Evolutionary conservation across 2,888 invertebrate species (phyloP), one percentile per base, ranked within the genome.

Genomic region (Griposia aprilina): DNA sequence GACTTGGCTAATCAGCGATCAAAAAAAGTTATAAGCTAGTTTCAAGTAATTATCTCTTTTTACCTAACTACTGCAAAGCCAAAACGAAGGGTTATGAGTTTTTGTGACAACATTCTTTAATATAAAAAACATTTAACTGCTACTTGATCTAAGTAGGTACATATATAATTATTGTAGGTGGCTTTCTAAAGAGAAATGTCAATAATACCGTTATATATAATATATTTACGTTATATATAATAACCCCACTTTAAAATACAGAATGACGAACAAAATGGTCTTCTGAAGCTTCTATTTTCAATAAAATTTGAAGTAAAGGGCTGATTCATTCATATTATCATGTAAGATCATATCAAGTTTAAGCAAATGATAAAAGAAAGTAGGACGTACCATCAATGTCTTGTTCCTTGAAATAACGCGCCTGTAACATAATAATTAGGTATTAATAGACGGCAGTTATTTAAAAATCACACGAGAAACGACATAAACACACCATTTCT

Each of bases 341-440:
- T 13, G 5, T 66, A 45, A 76, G 62, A 75, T 82, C 76, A 80
- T 69, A 85, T 85, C 86, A 65, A 59, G 5, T 17, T 0, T 15
- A 59, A 3, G 20, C 20, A 41, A 26, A 20, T 26, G 69, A 75
- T 81, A 81, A 79, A 65, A 63, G 30, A 73, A 75, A 74, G 74
- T 73, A 13, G 66, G n/a, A 63, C 84, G 50, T 97, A 99, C 99
- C 99, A 97, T 99, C 99, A 88, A 99, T 99, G 92, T 99, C 99
- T 94, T 99, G 98, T 97, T 99, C 99, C 91, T 98, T 98, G 94
- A 99, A 99, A 95, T 98, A 99, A 83, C 99, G 98, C 48, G 99
- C 99, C 99, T 99, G 95, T 52, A 97, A 97, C 91, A 93, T 83
- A 88, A 85, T 81, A 85, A 88, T 59, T 13, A n/a, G 48, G 26